These are phyloP conservation scores for Simalia tracyae DNA, from an alignment of 2,797 vertebrate species.

Conservation along the genomic window DNA sequence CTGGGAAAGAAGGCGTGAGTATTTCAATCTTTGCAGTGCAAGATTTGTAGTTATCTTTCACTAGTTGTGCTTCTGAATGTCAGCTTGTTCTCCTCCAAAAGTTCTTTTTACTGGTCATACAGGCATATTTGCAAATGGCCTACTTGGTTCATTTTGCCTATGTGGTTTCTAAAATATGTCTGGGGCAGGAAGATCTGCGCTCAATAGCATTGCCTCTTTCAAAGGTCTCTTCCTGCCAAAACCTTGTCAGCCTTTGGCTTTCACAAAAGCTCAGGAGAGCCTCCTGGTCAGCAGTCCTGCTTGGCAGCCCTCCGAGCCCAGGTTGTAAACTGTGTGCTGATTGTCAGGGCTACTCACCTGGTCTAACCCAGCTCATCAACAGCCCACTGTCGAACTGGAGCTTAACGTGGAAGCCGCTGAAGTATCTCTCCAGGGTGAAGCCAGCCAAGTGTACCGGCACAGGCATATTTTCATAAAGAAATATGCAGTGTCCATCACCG, in stretches of 20 bases:
- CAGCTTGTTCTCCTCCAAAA: conserved; percentile 44
- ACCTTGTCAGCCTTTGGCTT: conserved; percentile 49
- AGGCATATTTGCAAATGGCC: conserved; percentile 55
- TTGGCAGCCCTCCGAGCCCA: conserved; percentile 49
- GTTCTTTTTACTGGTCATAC: conserved; percentile 47
- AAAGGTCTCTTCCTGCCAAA: conserved; percentile 54
- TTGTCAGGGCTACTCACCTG: conserved; percentile 55
- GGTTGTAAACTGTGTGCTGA: background rate
- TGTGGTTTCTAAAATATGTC: conserved; percentile 58
- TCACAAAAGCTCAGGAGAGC: conserved; percentile 45
- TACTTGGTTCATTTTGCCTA: conserved; percentile 54
- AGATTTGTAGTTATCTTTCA: conserved; percentile 1
- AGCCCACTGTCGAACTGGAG: conserved; percentile 60
- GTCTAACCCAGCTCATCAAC: conserved; percentile 60
- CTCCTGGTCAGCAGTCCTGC: conserved; percentile 48
- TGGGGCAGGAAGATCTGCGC: conserved; percentile 44
- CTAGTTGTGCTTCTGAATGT: conserved; percentile 36
- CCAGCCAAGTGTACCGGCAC: conserved; percentile 62
- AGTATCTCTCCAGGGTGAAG: conserved; percentile 60
- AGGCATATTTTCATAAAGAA: conserved; percentile 73
- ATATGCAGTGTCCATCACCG: conserved; percentile 71
- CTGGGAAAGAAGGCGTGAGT: background rate
- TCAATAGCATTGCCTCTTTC: conserved; percentile 50
- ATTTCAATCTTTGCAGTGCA: background rate
- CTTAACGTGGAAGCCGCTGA: conserved; percentile 64